Percentiles rank a stretch among this genome's conserved stretches.
Evolutionary conservation across 2,888 invertebrate species (phyloP).

Genomic region (Watsonalla binaria): DNA sequence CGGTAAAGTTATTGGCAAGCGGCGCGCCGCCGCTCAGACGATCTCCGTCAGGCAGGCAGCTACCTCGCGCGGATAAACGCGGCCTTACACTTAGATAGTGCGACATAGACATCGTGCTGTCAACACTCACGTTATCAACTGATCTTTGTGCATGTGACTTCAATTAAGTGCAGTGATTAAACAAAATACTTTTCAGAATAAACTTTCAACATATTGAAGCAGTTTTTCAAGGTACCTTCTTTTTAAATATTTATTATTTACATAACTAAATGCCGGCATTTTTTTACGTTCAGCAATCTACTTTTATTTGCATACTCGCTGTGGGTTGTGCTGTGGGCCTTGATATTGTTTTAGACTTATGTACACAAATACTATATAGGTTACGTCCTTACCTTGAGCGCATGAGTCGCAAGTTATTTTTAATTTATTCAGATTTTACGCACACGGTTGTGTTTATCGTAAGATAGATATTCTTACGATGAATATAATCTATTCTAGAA

Average conservation of each 20-base stretch:
- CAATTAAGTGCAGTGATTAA: constrained; percentile 1
- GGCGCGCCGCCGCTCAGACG: constrained; percentile 16
- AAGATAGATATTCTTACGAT: constrained; percentile 13
- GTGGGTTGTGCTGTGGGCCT: constrained; percentile 35
- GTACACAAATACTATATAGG: constrained; percentile 55
- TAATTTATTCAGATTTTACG: constrained; percentile 46
- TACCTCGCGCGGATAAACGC: constrained; percentile 16
- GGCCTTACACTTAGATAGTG: not conserved
- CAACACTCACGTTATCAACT: not conserved
- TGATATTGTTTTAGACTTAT: constrained; percentile 60
- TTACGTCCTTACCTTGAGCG: constrained; percentile 70
- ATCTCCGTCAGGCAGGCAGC: constrained; percentile 29
- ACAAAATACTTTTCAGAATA: not conserved
- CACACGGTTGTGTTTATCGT: constrained; percentile 29
- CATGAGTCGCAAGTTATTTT: constrained; percentile 67
- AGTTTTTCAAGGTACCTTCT: not conserved
- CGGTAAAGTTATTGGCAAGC: not conserved
- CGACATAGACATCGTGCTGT: not conserved
- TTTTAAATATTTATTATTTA: not conserved
- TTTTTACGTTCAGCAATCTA: too few species aligned
- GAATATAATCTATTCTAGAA: constrained; percentile 15
- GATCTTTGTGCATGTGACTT: not conserved
- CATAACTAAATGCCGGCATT: not conserved
- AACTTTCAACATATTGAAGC: not conserved
- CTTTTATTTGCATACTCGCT: too few species aligned